Evolutionary conservation across 2,888 invertebrate genomes (phyloP).

Genomic region (Dascillus cervinus): DNA sequence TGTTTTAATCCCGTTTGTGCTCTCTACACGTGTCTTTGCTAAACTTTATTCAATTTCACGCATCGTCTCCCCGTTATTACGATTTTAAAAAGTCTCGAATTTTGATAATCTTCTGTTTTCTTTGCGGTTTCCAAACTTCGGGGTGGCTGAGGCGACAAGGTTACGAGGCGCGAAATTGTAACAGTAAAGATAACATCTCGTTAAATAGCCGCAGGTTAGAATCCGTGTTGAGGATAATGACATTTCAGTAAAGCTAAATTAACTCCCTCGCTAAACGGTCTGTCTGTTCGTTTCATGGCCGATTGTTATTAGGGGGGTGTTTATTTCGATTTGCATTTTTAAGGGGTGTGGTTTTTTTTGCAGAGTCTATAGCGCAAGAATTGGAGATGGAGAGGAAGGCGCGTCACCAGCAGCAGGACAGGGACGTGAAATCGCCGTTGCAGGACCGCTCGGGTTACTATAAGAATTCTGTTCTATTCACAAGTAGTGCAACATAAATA

Average conservation of each 20-base stretch:
- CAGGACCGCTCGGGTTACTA: conserved; percentile 77
- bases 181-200: conserved; percentile 44
- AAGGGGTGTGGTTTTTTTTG: conserved; percentile 38
- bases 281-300: conserved; percentile 30
- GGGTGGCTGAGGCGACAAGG: conserved; percentile 29
- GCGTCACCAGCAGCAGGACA: conserved; percentile 68
- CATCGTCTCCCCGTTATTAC: conserved; percentile 32
- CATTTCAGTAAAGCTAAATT: conserved; percentile 38
- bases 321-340: conserved; percentile 16
- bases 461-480: conserved; percentile 84
- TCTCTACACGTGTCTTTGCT: conserved; percentile 22
- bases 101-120: no score
- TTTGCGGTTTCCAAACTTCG: no score
- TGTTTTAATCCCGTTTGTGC: conserved; percentile 26
- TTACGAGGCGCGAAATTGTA: conserved; percentile 44
- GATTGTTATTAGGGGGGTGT: conserved; percentile 14
- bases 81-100: conserved; percentile 27
- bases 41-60: conserved; percentile 38
- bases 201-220: conserved; percentile 41
- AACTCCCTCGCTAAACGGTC: conserved; percentile 36
- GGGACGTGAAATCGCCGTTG: conserved; percentile 79
- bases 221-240: conserved; percentile 39
- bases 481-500: conserved; percentile 73
- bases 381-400: conserved; percentile 82
- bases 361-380: conserved; percentile 81